These are phyloP conservation scores for Lordiphosa fenestrarum DNA, from an alignment of 2,888 invertebrate species.

Conservation along the genomic window DNA sequence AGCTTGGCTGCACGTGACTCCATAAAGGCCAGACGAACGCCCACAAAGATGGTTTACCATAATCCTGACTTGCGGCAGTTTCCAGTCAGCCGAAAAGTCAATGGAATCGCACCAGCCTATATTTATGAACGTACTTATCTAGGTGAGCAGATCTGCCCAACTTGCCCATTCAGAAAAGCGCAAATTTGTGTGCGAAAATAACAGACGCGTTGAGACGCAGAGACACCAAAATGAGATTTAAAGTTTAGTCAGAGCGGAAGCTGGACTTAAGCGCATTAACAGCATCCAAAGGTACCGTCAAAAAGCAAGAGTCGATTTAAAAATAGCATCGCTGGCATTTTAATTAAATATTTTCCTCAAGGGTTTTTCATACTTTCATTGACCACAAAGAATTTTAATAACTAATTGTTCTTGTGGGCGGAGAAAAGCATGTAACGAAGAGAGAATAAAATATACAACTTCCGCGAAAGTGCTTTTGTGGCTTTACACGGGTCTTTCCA, in stretches of 20 bases:
- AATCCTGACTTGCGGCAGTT: conserved; percentile 55
- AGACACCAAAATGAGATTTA: conserved; percentile 38
- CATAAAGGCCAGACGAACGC: conserved; percentile 30
- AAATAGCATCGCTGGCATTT: too few relatives aligned
- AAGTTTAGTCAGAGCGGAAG: conserved; percentile 21
- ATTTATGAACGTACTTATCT: background rate
- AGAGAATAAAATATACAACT: too few relatives aligned
- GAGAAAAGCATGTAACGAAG: too few relatives aligned
- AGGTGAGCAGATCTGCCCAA: conserved; percentile 14
- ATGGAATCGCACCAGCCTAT: conserved; percentile 21
- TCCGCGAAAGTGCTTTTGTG: too few relatives aligned
- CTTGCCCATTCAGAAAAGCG: conserved; percentile 48
- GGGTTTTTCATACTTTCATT: too few relatives aligned
- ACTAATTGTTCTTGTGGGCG: too few relatives aligned
- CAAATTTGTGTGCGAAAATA: conserved; percentile 44
- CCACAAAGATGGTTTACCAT: conserved; percentile 42
- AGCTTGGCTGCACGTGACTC: conserved; percentile 45
- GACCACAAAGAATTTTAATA: too few relatives aligned
- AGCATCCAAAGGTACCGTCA: background rate
- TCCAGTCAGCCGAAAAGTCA: conserved; percentile 29
- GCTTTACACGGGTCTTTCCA: too few relatives aligned
- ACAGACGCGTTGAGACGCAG: conserved; percentile 39
- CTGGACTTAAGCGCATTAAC: background rate
- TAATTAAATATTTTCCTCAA: background rate
- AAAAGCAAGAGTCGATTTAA: background rate